Conservation (phyloP, 2,888 invertebrate species). For the Amphipyra berbera region DNA sequence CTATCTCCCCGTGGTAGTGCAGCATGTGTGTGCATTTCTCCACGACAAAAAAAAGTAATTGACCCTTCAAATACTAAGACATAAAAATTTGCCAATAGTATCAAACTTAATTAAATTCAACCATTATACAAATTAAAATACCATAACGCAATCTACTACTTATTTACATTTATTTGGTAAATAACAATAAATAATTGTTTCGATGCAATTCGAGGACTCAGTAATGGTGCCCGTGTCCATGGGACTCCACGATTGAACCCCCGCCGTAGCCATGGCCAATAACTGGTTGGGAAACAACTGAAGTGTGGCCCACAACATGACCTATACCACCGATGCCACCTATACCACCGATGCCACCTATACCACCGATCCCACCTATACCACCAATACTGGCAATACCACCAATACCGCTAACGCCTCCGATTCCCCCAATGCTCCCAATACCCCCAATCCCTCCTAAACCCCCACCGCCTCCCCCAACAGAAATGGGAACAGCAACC, state of each 20-base stretch:
- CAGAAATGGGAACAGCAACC: conserved; percentile 70
- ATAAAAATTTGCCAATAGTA: no score
- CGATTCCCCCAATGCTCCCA: conserved; percentile 22
- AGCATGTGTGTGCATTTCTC: no score
- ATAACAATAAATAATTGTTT: conserved; percentile 28
- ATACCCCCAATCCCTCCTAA: conserved; percentile 25
- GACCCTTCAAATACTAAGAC: no score
- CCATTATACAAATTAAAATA: neutral
- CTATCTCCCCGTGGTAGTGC: no score
- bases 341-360: conserved; percentile 11
- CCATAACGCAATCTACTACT: neutral
- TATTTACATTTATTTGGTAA: conserved; percentile 31
- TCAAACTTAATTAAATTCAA: no score
- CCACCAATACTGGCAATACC: conserved; percentile 21
- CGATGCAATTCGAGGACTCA: neutral
- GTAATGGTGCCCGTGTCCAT: conserved; percentile 64
- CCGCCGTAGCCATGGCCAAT: conserved; percentile 26
- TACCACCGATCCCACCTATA: conserved; percentile 16
- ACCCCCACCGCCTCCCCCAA: conserved; percentile 32
- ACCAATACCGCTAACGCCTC: conserved; percentile 13
- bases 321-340: neutral
- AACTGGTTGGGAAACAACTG: conserved; percentile 26
- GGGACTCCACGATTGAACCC: conserved; percentile 43
- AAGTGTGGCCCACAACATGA: conserved; percentile 16
- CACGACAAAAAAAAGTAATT: no score